A percentile compares a stretch with the other conserved stretches of the same genome.
These are phyloP conservation scores for Glyptemys insculpta DNA, from an alignment of 2,797 vertebrate genomes.

Conservation along the genomic window DNA sequence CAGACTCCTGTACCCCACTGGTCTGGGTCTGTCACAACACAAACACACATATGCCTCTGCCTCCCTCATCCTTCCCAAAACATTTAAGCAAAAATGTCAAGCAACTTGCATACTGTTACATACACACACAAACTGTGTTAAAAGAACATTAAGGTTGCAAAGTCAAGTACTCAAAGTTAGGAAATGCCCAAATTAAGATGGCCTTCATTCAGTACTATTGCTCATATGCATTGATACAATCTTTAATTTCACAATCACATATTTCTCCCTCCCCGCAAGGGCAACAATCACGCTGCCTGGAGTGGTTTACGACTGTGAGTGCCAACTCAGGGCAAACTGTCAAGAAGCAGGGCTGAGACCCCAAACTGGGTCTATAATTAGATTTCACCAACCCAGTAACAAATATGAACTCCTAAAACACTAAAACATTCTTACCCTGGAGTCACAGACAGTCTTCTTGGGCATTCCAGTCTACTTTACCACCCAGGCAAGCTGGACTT, in stretches of 20 bases:
- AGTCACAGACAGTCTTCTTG: not conserved
- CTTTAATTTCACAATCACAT: not conserved
- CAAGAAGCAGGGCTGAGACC: not conserved
- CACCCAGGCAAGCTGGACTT: not conserved
- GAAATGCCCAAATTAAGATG: not conserved
- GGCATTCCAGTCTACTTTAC: not conserved
- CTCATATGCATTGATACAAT: not conserved
- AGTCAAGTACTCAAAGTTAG: not conserved
- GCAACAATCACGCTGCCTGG: not conserved
- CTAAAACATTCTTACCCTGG: not conserved
- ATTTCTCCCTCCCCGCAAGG: not conserved
- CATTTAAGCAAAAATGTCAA: slow-evolving; percentile 3
- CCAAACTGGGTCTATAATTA: not conserved
- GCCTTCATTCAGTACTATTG: not conserved
- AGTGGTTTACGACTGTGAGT: not conserved
- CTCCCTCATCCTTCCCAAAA: slow-evolving; percentile 26
- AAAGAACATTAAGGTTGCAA: not conserved
- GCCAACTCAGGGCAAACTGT: not conserved
- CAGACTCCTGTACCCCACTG: no score
- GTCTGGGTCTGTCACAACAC: no score
- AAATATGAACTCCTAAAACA: not conserved
- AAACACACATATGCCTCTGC: not conserved
- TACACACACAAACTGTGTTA: not conserved
- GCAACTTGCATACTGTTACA: not conserved
- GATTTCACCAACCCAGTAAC: not conserved